Evolutionary conservation across 2,888 invertebrate genomes (phyloP).

Genomic region (Paralinhomoeus sp.): DNA sequence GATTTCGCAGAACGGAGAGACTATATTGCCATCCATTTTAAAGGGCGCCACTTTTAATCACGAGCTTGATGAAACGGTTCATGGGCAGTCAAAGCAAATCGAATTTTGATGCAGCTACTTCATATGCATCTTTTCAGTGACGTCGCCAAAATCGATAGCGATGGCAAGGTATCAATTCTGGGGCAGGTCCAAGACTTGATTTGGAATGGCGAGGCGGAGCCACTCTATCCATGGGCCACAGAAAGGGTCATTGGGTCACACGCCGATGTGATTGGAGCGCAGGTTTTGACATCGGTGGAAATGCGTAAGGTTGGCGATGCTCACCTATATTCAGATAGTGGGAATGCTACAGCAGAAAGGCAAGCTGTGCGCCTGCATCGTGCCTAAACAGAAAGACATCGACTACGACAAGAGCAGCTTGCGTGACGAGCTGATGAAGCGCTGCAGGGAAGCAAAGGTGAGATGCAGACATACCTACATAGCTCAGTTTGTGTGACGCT

Average conservation of each 20-base stretch:
- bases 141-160: conserved; percentile 25
- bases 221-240: conserved; percentile 30
- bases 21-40: too few species aligned
- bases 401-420: not conserved
- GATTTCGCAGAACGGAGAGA: too few species aligned
- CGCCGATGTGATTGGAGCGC: conserved; percentile 28
- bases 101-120: too few species aligned
- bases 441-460: conserved; percentile 1
- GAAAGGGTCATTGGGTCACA: conserved; percentile 28
- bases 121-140: conserved; percentile 21
- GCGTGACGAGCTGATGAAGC: not conserved
- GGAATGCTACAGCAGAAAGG: too few species aligned
- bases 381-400: not conserved
- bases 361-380: conserved; percentile 16
- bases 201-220: conserved; percentile 28
- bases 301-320: too few species aligned
- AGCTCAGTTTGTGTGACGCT: too few species aligned
- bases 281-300: too few species aligned
- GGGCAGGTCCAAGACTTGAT: conserved; percentile 30
- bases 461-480: too few species aligned
- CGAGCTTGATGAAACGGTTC: too few species aligned
- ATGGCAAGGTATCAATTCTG: conserved; percentile 28
- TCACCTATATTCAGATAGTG: too few species aligned
- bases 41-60: too few species aligned
- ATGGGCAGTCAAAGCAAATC: too few species aligned